A percentile compares a stretch with the other conserved stretches of the same genome.
Conservation (phyloP, 2,797 vertebrate species). For the Myiothlypis chrysogaster region DNA sequence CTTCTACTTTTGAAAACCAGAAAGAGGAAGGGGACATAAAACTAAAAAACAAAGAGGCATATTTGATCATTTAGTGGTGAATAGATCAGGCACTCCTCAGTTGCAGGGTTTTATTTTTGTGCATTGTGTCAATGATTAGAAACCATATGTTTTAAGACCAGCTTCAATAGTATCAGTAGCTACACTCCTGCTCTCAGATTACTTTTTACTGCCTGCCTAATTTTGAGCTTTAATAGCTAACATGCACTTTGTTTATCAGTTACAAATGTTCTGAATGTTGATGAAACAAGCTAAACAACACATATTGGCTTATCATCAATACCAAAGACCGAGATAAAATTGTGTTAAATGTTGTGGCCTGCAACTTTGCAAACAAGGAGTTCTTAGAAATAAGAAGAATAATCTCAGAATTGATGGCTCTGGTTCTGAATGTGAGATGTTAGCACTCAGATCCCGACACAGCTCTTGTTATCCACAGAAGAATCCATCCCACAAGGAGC, state of each 20-base stretch:
- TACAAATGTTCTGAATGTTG: slow-evolving; percentile 65
- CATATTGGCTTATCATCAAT: not conserved
- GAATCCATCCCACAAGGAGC: not conserved
- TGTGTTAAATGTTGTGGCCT: not conserved
- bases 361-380: not conserved
- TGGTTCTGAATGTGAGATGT: not conserved
- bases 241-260: slow-evolving; percentile 72
- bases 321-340: not conserved
- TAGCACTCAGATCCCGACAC: not conserved
- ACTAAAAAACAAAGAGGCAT: slow-evolving; percentile 42
- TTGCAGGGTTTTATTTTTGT: slow-evolving; percentile 51
- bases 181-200: slow-evolving; percentile 65
- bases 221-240: slow-evolving; percentile 66
- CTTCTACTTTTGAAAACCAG: slow-evolving; percentile 40
- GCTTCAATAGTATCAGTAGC: slow-evolving; percentile 70
- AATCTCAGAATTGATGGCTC: not conserved
- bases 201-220: slow-evolving; percentile 69
- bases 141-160: slow-evolving; percentile 65
- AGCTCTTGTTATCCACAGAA: not conserved
- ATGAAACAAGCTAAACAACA: slow-evolving; percentile 33
- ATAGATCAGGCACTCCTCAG: slow-evolving; percentile 30
- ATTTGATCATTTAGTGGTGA: slow-evolving; percentile 56
- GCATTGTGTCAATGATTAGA: slow-evolving; percentile 59
- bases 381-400: not conserved
- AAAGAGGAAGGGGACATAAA: slow-evolving; percentile 43